phyloP scores from a whole-genome alignment of 2,797 vertebrate genomes.

The Halcyon chelicuti region DNA sequence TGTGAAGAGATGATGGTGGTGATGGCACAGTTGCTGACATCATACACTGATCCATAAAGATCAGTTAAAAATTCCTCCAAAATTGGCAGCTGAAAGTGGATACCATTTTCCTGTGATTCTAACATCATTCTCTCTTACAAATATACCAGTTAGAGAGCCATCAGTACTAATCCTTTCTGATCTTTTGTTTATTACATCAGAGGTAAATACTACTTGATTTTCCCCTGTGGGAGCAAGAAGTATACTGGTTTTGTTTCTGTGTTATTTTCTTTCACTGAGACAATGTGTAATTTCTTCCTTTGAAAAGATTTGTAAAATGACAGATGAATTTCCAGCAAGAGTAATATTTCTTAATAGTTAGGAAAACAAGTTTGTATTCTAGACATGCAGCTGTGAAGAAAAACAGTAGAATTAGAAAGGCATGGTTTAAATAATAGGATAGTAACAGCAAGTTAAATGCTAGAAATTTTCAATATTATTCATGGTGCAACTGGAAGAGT shows the following conservation, averaged over 20 bases:
- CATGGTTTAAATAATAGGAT: constrained; percentile 48
- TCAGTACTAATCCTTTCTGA: constrained; percentile 75
- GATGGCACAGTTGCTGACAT: background rate
- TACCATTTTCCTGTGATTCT: constrained; percentile 58
- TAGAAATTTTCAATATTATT: background rate
- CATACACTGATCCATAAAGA: background rate
- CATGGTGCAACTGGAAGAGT: background rate
- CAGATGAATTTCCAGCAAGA: constrained; percentile 72
- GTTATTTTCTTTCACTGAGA: constrained; percentile 53
- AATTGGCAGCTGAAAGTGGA: constrained; percentile 39
- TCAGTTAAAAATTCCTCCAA: background rate
- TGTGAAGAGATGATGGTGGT: background rate
- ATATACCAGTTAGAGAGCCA: constrained; percentile 60
- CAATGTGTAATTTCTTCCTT: constrained; percentile 76
- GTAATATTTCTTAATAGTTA: constrained; percentile 66
- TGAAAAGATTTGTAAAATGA: constrained; percentile 71
- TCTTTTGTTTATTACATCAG: constrained; percentile 77
- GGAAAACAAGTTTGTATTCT: constrained; percentile 30
- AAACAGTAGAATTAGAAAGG: constrained; percentile 56
- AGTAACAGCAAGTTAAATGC: constrained; percentile 16
- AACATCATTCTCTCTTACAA: constrained; percentile 53
- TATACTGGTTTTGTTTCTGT: constrained; percentile 1
- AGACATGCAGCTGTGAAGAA: constrained; percentile 42
- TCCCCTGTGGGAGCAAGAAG: constrained; percentile 55
- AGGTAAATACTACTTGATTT: constrained; percentile 71